Evolutionary conservation across 30 jellyfish, hydroid and myxozoan genomes (phyloP).

Genomic region (Catostylus mosaicus): DNA sequence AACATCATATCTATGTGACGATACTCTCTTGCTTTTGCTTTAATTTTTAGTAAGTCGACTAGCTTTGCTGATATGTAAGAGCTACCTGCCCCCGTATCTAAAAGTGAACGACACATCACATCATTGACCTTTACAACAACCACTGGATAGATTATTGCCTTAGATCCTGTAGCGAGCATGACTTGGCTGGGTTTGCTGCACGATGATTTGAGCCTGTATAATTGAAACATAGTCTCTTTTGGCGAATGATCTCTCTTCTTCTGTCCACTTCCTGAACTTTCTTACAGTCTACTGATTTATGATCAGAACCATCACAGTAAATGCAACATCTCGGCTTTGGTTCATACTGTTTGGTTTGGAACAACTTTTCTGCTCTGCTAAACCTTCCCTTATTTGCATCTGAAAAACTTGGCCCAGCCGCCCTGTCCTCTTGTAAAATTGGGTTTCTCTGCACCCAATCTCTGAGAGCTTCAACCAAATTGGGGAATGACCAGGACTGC

Average conservation of each 20-base stretch:
- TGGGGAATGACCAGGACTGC: conserved; percentile 79
- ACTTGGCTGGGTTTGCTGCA: conserved; percentile 11
- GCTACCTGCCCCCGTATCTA: conserved; percentile 80
- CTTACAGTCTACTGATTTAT: conserved; percentile 26
- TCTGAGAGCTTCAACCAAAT: conserved; percentile 58
- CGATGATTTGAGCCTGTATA: background rate
- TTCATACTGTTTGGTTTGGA: conserved; percentile 45
- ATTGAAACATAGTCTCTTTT: conserved; percentile 3
- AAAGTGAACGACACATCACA: conserved; percentile 64
- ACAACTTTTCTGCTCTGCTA: conserved; percentile 37
- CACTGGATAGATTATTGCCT: conserved; percentile 42
- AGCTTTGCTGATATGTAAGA: conserved; percentile 67
- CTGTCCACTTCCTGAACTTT: conserved; percentile 28
- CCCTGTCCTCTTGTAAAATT: conserved; percentile 23
- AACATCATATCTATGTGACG: conserved; percentile 73
- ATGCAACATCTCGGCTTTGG: conserved; percentile 9
- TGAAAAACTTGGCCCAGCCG: conserved; percentile 31
- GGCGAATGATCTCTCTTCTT: conserved; percentile 17
- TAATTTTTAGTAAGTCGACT: conserved; percentile 19
- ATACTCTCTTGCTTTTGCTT: conserved; percentile 56
- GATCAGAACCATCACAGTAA: conserved; percentile 46
- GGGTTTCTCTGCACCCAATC: conserved; percentile 83
- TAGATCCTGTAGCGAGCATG: conserved; percentile 41
- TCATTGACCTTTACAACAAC: conserved; percentile 61
- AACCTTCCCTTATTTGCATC: conserved; percentile 22